A percentile compares a stretch with the other conserved stretches of the same genome.
Conservation (phyloP, 2,797 vertebrate species). For the Florisuga fusca region DNA sequence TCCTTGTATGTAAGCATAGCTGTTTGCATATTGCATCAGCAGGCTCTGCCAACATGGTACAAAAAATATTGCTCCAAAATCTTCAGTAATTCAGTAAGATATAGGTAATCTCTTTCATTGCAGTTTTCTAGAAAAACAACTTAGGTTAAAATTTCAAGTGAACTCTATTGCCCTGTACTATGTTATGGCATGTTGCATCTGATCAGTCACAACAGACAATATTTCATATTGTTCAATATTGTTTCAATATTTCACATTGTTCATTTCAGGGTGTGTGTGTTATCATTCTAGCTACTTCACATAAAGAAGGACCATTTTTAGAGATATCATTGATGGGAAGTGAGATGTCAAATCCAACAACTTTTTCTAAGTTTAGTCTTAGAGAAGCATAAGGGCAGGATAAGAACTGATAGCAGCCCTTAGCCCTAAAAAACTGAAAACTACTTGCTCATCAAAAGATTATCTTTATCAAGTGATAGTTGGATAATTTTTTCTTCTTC, state of each 20-base stretch:
- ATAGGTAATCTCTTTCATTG: neutral
- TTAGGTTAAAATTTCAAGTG: conserved; percentile 12
- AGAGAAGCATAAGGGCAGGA: neutral
- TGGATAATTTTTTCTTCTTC: too few relatives aligned
- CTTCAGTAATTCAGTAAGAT: neutral
- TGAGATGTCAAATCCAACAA: neutral
- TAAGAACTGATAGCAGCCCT: too few relatives aligned
- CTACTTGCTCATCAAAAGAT: neutral
- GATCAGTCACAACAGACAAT: neutral
- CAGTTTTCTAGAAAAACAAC: neutral
- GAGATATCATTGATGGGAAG: neutral
- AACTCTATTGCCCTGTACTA: neutral
- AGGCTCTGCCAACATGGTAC: neutral
- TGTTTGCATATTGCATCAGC: neutral
- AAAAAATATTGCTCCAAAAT: neutral
- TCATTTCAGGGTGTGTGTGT: neutral
- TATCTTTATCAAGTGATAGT: neutral
- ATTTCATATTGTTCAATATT: too few relatives aligned
- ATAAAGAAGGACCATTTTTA: neutral
- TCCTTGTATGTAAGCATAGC: neutral
- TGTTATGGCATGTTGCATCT: neutral
- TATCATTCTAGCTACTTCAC: neutral
- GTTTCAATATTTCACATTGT: neutral
- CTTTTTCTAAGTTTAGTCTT: neutral
- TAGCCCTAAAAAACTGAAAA: neutral